Conservation (phyloP, 2,797 vertebrate genomes). For the Sebastes minor region DNA sequence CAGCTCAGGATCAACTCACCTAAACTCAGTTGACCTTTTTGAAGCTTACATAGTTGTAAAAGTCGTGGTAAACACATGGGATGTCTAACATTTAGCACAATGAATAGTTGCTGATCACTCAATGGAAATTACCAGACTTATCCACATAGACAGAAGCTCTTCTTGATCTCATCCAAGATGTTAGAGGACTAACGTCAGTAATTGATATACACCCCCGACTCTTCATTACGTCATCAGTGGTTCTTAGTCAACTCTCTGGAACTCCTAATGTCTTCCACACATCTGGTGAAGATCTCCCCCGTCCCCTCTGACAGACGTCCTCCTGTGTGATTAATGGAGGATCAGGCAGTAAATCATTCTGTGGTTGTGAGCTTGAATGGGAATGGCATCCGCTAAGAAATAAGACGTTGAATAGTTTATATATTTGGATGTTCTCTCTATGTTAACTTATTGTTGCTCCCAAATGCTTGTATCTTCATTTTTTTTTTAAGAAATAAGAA, state of each 20-base stretch:
- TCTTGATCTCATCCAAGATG: constrained; percentile 20
- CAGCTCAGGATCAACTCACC: not conserved
- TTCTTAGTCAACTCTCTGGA: constrained; percentile 1
- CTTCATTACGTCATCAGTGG: constrained; percentile 18
- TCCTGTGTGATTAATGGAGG: constrained; percentile 5
- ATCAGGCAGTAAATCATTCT: constrained; percentile 18
- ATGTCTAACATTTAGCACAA: not conserved
- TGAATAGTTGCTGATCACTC: not conserved
- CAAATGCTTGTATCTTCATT: not conserved
- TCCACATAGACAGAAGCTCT: not conserved
- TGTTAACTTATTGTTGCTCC: not conserved
- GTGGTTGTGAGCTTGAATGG: not conserved
- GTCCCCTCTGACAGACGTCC: constrained; percentile 17
- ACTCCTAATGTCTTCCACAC: constrained; percentile 18
- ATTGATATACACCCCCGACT: constrained; percentile 7
- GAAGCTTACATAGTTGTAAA: not conserved
- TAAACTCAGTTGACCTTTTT: not conserved
- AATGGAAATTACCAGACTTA: not conserved
- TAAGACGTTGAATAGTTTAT: constrained; percentile 3
- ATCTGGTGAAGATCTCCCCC: constrained; percentile 53
- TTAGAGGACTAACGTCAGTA: not conserved
- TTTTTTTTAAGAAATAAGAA: not conserved
- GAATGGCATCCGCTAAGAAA: constrained; percentile 9
- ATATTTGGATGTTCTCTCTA: not conserved
- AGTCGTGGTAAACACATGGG: not conserved